Evolutionary conservation across 2,888 invertebrate species (phyloP), one percentile per base, ranked within the genome.

Genomic region (Prosapia bicincta): DNA sequence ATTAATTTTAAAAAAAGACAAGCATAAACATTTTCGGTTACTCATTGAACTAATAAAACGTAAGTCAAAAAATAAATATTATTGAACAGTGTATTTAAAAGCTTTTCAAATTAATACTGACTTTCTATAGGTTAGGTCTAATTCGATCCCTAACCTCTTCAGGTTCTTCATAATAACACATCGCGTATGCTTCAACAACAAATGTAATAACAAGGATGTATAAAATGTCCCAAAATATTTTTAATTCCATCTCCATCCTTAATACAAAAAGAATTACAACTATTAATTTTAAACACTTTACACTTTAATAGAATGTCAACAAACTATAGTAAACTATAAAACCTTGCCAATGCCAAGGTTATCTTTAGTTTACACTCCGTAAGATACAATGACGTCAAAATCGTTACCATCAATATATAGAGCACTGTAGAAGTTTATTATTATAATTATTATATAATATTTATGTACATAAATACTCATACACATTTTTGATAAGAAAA

Each of bases 211-310:
- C 30, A 15, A 72, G 38, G 32, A 72, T 72, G 38, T 67, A 72
- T 15, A 72, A 28, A 67, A 72, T 72, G 30, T 72, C 72, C 67
- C 72, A 72, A 23, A 72, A 30, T 9, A 72, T 20, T 23, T 65
- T 72, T 10, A 72, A 20, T 67, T 72, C 72, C 7, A 72, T 72
- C 67, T 67, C 72, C 72, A 72, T 72, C 13, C 67, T n/a, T n/a
- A n/a, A n/a, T n/a, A n/a, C n/a, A n/a, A n/a, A n/a, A n/a, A n/a
- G n/a, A n/a, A n/a, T n/a, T n/a, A n/a, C n/a, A n/a, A n/a, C n/a
- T n/a, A n/a, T n/a, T n/a, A n/a, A n/a, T n/a, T n/a, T n/a, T n/a
- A n/a, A n/a, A n/a, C n/a, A n/a, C n/a, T n/a, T n/a, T n/a, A n/a
- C n/a, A n/a, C n/a, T n/a, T n/a, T n/a, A n/a, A n/a, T n/a, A n/a